Evolutionary conservation across 2,113 vertebrate genomes (phyloP).

Genomic region (Acinonyx jubatus): DNA sequence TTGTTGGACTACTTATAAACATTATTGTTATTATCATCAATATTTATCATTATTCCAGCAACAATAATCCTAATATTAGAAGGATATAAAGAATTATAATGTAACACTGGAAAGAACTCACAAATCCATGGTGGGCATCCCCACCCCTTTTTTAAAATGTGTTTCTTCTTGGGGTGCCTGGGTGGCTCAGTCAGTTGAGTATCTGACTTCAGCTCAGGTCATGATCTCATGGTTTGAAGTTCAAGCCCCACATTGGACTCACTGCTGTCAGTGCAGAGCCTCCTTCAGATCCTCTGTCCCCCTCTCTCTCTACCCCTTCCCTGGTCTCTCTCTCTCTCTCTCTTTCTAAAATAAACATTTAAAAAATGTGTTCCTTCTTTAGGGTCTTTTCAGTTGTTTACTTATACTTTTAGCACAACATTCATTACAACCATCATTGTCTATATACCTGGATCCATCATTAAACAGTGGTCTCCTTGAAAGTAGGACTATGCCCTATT

Average conservation of each 20-base stretch:
- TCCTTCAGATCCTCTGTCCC: too few relatives aligned
- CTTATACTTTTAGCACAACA: background rate
- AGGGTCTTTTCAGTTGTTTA: background rate
- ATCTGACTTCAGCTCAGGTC: too few relatives aligned
- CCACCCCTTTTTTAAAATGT: background rate
- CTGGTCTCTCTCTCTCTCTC: too few relatives aligned
- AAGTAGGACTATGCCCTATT: background rate
- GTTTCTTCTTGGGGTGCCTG: too few relatives aligned
- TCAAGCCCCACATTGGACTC: too few relatives aligned
- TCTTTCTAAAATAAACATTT: too few relatives aligned
- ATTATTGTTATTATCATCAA: background rate
- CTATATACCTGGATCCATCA: background rate
- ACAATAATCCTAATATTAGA: background rate
- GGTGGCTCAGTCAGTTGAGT: too few relatives aligned
- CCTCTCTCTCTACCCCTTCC: too few relatives aligned
- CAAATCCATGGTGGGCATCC: background rate
- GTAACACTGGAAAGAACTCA: background rate
- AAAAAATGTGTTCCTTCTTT: background rate
- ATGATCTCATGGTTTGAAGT: too few relatives aligned
- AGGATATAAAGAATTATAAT: background rate
- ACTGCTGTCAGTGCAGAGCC: too few relatives aligned
- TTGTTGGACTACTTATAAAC: background rate
- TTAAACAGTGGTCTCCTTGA: background rate
- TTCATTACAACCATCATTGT: background rate
- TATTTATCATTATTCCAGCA: background rate